Evolutionary conservation across 2,113 vertebrate genomes (phyloP), one percentile per base, ranked within the genome.

Genomic region (Gallinago jamesoni): DNA sequence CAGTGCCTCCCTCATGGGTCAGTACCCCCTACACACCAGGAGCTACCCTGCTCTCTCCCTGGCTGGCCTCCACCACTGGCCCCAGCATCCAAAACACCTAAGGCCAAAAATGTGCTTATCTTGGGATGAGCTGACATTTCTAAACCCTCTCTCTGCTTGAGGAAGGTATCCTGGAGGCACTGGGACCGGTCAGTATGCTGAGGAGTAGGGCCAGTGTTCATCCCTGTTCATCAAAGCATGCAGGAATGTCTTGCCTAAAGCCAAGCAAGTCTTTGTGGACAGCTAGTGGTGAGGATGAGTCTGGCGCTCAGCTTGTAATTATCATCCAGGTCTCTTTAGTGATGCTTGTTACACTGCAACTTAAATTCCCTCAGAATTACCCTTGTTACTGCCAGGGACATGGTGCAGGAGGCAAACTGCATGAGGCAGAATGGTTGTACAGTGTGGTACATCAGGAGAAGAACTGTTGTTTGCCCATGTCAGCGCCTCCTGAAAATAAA

Each of bases 11-110:
- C 15, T 23, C 8, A 1, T 3, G 21, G 23, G 14, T 23, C 16
- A 1, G 45, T 66, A n/a, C 37, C 45, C n/a, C 18, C 19, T 1
- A 3, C 14, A n/a, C 30, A 50, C 20, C 0, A 27, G 20, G 25
- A 66, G 27, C 23, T 79, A 23, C 8, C 30, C 18, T 67, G 27
- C 11, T 23, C 27, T 20, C 52, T 67, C 28, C 25, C 56, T 45
- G 37, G 9, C 41, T 77, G 33, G 11, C 5, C 35, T 80, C 39
- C 30, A 33, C 25, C 13, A 18, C 10, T 18, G 35, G 13, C 10
- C 31, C 28, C 17, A 37, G 68, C n/a, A 92, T 43, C 15, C 17
- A 56, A 87, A 91, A 28, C 10, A 33, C 0, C 0, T 6, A 21
- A 21, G 13, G 31, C 5, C 28, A 78, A n/a, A 84, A 47, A n/a